These are phyloP conservation scores for Echinometra lucunter DNA, from an alignment of 53 echinoderm and acorn worm species.

Conservation along the genomic window DNA sequence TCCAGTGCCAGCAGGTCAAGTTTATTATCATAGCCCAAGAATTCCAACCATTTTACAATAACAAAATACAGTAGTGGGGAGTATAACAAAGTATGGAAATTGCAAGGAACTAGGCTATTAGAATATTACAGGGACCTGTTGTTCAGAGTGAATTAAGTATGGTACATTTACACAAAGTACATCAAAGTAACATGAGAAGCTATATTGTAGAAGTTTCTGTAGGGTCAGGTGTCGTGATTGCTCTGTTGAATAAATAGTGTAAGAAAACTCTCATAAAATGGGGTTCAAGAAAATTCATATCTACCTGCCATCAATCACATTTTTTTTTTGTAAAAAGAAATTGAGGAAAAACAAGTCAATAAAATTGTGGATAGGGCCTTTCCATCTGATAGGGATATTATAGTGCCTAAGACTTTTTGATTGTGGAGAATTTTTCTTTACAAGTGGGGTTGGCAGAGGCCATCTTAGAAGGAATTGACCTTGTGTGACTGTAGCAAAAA, in stretches of 20 bases:
- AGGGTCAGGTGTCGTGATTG: constrained; percentile 4
- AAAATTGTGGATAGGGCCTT: not conserved
- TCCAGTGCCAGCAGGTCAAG: constrained; percentile 37
- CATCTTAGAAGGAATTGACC: not conserved
- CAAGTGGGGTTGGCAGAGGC: not conserved
- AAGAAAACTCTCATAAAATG: not conserved
- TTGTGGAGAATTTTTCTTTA: not conserved
- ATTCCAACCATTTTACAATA: constrained; percentile 35
- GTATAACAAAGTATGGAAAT: constrained; percentile 4
- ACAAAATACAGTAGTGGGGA: not conserved
- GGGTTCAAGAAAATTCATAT: constrained; percentile 6
- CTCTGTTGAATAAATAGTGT: constrained; percentile 4
- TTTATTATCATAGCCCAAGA: constrained; percentile 45
- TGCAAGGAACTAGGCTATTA: not conserved
- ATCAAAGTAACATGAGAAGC: not conserved
- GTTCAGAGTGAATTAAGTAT: not conserved
- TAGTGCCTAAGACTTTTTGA: not conserved
- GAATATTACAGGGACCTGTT: not conserved
- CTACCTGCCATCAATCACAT: not conserved
- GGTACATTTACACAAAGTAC: not conserved
- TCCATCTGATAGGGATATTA: not conserved
- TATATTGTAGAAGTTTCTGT: not conserved
- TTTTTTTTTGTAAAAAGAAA: constrained; percentile 2
- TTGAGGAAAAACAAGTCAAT: constrained; percentile 17
- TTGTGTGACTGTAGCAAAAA: too few relatives aligned